Evolutionary conservation across 2,888 invertebrate genomes (phyloP).

Genomic region (Luperina nickerlii): DNA sequence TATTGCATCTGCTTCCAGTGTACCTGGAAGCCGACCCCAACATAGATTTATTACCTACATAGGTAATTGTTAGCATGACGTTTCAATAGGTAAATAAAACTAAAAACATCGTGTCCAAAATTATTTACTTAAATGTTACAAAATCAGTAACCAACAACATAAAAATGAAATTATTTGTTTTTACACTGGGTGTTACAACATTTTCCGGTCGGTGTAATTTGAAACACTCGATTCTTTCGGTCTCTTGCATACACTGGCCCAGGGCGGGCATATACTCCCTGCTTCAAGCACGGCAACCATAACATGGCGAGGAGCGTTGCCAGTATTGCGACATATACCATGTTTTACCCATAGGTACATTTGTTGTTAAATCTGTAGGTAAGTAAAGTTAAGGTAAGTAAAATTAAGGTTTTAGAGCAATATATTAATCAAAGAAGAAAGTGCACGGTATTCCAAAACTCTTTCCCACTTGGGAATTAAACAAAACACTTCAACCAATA

Average conservation of each 20-base stretch:
- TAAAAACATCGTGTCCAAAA: conserved; percentile 4
- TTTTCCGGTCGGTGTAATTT: conserved; percentile 75
- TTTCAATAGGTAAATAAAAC: conserved; percentile 21
- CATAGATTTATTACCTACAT: not conserved
- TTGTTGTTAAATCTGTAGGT: conserved; percentile 27
- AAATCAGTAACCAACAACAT: not conserved
- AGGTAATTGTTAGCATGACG: not conserved
- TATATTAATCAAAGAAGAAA: not conserved
- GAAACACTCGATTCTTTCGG: conserved; percentile 76
- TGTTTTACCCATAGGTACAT: conserved; percentile 59
- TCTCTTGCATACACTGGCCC: conserved; percentile 79
- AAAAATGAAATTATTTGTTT: conserved; percentile 19
- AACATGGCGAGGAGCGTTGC: conserved; percentile 67
- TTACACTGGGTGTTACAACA: conserved; percentile 73
- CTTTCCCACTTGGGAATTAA: not conserved
- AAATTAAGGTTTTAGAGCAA: not conserved
- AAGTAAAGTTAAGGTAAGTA: not conserved
- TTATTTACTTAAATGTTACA: not conserved
- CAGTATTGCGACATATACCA: conserved; percentile 75
- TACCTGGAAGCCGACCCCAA: not conserved
- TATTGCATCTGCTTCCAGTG: not conserved
- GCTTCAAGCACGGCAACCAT: conserved; percentile 80
- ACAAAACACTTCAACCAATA: not conserved
- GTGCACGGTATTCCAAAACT: not conserved
- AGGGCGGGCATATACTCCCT: conserved; percentile 71